These are phyloP conservation scores for Cygnus buccinator DNA, from an alignment of 2,113 vertebrate genomes.

Conservation along the genomic window DNA sequence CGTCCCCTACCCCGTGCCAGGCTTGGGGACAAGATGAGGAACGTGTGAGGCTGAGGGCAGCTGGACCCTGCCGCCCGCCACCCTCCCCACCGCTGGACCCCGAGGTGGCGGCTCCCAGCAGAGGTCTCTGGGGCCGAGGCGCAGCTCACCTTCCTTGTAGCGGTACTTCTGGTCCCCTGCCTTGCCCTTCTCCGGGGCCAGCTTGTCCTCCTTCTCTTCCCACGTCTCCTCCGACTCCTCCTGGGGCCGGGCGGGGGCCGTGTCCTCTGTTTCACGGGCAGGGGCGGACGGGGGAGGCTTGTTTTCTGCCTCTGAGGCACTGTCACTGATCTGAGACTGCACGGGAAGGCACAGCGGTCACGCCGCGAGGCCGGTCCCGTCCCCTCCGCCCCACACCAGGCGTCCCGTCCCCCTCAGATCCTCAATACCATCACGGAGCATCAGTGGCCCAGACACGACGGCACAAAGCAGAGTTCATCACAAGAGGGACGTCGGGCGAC, in stretches of 20 bases:
- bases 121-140: not conserved
- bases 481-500: not conserved
- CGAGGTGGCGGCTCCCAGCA: not conserved
- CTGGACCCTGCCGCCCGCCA: not conserved
- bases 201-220: conserved; percentile 96
- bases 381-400: not conserved
- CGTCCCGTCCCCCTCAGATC: not conserved
- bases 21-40: not conserved
- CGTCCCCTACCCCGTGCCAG: rapidly evolving
- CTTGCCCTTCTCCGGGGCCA: conserved; percentile 90
- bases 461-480: conserved; percentile 51
- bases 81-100: not conserved
- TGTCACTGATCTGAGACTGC: conserved; percentile 68
- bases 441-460: conserved; percentile 66
- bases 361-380: rapidly evolving
- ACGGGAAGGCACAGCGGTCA: not conserved
- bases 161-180: conserved; percentile 90
- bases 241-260: conserved; percentile 58
- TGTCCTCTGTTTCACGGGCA: conserved; percentile 63
- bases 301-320: conserved; percentile 73
- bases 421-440: conserved; percentile 52
- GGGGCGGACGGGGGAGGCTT: conserved; percentile 54
- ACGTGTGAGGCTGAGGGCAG: not conserved
- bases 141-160: conserved; percentile 90
- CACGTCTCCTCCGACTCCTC: conserved; percentile 91